phyloP scores from a whole-genome alignment of 92 coral and sea anemone species.

The Actinernus sp. region DNA sequence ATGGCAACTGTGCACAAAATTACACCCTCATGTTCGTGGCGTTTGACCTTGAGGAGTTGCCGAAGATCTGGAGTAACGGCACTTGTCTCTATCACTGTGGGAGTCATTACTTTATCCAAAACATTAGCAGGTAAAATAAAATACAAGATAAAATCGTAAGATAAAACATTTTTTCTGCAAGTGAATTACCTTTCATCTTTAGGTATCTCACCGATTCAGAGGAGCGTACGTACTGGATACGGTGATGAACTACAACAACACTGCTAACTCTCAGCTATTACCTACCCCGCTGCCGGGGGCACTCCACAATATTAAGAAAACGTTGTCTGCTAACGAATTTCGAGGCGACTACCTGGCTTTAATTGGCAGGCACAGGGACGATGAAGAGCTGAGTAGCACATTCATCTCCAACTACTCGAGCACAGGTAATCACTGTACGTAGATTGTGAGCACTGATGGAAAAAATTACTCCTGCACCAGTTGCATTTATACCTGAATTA shows the following conservation, averaged over 20 bases:
- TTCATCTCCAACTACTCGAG: too few species aligned
- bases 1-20: constrained; percentile 23
- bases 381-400: not conserved
- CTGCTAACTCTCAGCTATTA: not conserved
- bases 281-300: not conserved
- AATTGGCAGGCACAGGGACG: constrained; percentile 10
- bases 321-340: not conserved
- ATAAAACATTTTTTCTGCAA: too few species aligned
- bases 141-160: too few species aligned
- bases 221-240: constrained; percentile 72
- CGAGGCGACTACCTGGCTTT: constrained; percentile 27
- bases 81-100: constrained; percentile 40
- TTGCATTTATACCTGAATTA: too few species aligned
- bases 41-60: constrained; percentile 58
- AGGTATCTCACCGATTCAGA: constrained; percentile 4
- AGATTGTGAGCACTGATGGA: too few species aligned
- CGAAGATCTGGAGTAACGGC: constrained; percentile 1
- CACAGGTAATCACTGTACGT: too few species aligned
- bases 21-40: constrained; percentile 70
- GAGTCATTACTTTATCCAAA: constrained; percentile 31
- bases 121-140: constrained; percentile 43
- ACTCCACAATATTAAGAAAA: not conserved
- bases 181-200: too few species aligned
- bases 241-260: constrained; percentile 58
- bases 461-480: too few species aligned